Evolutionary conservation across 2,888 invertebrate species (phyloP).

Genomic region (Dasysyrphus albostriatus): DNA sequence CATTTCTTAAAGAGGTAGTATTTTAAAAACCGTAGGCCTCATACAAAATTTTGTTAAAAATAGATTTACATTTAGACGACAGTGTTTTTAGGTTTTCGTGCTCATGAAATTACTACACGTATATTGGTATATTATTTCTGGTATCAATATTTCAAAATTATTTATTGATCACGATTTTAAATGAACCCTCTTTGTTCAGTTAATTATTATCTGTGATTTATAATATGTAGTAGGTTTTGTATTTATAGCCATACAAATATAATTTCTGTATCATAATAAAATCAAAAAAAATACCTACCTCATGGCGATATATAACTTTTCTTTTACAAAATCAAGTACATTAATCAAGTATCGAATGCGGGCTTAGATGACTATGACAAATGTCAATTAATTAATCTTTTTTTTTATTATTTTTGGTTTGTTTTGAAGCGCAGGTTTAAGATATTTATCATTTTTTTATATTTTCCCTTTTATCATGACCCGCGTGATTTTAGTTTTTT

Average conservation of each 20-base stretch:
- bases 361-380: conserved; percentile 2
- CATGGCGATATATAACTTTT: background rate
- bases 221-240: too few relatives aligned
- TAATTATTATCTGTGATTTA: background rate
- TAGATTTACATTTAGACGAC: too few relatives aligned
- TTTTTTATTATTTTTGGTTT: too few relatives aligned
- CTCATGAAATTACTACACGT: background rate
- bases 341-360: background rate
- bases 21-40: too few relatives aligned
- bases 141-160: background rate
- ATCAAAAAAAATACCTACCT: background rate
- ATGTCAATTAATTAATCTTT: conserved; percentile 13
- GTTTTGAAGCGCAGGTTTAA: background rate
- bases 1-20: too few relatives aligned
- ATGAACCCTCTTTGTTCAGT: background rate
- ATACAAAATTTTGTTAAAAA: too few relatives aligned
- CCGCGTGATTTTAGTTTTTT: background rate
- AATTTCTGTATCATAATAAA: background rate
- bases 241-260: too few relatives aligned
- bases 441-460: background rate
- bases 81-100: too few relatives aligned
- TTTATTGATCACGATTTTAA: conserved; percentile 13
- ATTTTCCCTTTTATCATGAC: background rate
- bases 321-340: background rate
- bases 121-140: too few relatives aligned